Evolutionary conservation across 2,888 invertebrate species (phyloP).

Genomic region (Eristalis arbustorum): DNA sequence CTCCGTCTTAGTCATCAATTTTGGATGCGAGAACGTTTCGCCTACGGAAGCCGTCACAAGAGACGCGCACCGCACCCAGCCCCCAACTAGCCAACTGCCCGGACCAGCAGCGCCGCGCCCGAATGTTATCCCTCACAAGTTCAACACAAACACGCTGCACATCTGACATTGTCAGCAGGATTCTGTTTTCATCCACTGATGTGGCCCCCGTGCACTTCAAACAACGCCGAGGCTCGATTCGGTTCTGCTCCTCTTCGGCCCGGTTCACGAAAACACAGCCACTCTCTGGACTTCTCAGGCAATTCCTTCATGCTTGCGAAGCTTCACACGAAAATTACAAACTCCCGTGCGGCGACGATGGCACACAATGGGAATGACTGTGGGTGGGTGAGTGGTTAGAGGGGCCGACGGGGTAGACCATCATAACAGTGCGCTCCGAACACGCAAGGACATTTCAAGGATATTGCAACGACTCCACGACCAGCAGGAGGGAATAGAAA

Average conservation of each 20-base stretch:
- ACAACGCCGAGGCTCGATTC: constrained; percentile 3
- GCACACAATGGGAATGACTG: background rate
- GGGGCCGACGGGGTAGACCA: constrained; percentile 33
- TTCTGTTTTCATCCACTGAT: constrained; percentile 33
- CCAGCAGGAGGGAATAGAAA: background rate
- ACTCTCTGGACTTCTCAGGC: constrained; percentile 18
- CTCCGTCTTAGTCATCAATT: constrained; percentile 59
- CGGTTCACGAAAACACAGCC: background rate
- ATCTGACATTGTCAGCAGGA: constrained; percentile 66
- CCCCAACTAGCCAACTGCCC: background rate
- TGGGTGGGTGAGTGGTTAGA: constrained; percentile 6
- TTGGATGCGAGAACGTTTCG: constrained; percentile 49
- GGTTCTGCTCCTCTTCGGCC: background rate
- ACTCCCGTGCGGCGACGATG: constrained; percentile 3
- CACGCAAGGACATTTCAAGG: constrained; percentile 71
- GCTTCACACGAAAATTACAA: constrained; percentile 66
- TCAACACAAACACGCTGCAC: constrained; percentile 63
- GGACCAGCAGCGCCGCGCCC: background rate
- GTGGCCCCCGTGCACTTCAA: constrained; percentile 15
- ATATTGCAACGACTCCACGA: constrained; percentile 54
- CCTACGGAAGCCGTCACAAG: constrained; percentile 26
- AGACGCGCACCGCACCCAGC: background rate
- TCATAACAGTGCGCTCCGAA: constrained; percentile 58
- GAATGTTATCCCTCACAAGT: constrained; percentile 50
- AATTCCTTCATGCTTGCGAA: constrained; percentile 37